These are phyloP conservation scores for Carassius carassius DNA, from an alignment of 2,113 vertebrate genomes.

Conservation along the genomic window DNA sequence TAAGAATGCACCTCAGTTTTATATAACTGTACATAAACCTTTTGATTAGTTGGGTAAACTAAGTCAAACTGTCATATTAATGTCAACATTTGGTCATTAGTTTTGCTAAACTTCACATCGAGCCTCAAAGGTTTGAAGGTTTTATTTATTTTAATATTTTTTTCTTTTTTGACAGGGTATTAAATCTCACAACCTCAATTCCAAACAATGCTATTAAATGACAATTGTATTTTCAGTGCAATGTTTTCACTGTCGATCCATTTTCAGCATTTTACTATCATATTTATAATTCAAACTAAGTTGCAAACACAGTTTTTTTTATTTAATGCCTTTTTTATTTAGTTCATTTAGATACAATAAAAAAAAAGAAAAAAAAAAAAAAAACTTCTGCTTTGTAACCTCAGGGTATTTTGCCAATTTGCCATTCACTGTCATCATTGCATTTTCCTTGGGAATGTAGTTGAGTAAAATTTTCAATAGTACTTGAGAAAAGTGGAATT, in stretches of 20 bases:
- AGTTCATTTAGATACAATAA: background rate
- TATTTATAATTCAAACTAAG: background rate
- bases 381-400: background rate
- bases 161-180: background rate
- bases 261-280: background rate
- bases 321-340: background rate
- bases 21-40: background rate
- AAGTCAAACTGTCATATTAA: background rate
- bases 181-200: background rate
- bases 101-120: background rate
- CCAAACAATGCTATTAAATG: background rate
- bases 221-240: background rate
- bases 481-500: background rate
- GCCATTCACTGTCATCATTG: background rate
- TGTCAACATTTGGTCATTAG: background rate
- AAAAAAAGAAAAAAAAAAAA: background rate
- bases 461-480: background rate
- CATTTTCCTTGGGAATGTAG: background rate
- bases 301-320: background rate
- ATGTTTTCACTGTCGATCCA: background rate
- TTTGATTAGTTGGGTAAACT: background rate
- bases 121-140: background rate
- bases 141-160: no score
- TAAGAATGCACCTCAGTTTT: background rate
- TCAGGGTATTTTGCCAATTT: background rate